A percentile compares a stretch with the other conserved stretches of the same genome.
phyloP scores from a whole-genome alignment of 92 coral and sea anemone genomes.

The Ricordea florida region DNA sequence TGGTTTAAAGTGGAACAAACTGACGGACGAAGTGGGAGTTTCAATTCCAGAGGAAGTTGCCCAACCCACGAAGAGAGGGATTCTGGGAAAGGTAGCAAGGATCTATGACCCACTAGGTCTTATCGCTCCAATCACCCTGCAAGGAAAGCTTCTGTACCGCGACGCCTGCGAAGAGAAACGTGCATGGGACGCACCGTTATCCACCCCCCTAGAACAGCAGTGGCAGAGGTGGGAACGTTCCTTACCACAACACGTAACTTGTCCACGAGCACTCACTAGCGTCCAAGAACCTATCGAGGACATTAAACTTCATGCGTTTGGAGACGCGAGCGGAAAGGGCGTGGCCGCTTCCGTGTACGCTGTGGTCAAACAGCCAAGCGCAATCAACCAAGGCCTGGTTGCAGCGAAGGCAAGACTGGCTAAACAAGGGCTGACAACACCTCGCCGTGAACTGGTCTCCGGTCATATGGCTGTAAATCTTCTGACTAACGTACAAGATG shows the following conservation, averaged over 20 bases:
- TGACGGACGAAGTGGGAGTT: constrained; percentile 30
- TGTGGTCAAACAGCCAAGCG: constrained; percentile 35
- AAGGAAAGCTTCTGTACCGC: constrained; percentile 49
- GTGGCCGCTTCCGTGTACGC: constrained; percentile 58
- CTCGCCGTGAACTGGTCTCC: constrained; percentile 60
- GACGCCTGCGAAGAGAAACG: constrained; percentile 47
- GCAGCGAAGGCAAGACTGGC: constrained; percentile 57
- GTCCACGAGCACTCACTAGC: constrained; percentile 21
- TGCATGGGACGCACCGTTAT: constrained; percentile 48
- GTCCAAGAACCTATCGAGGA: constrained; percentile 20
- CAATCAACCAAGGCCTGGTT: constrained; percentile 34
- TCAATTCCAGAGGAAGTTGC: constrained; percentile 7
- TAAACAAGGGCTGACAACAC: constrained; percentile 64
- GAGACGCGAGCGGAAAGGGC: constrained; percentile 57
- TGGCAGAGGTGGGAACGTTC: constrained; percentile 49
- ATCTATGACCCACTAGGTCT: constrained; percentile 65
- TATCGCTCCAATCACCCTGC: constrained; percentile 27
- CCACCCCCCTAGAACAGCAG: constrained; percentile 5
- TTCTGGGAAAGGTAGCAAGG: constrained; percentile 30
- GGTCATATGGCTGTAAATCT: constrained; percentile 73
- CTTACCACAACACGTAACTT: constrained; percentile 12
- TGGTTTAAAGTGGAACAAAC: constrained; percentile 51
- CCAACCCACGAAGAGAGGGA: constrained; percentile 41
- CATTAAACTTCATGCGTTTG: constrained; percentile 50
- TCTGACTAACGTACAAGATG: constrained; percentile 55